Base-by-base conservation (phyloP, 2,113 vertebrate species). In the Semicossyphus pulcher region DNA sequence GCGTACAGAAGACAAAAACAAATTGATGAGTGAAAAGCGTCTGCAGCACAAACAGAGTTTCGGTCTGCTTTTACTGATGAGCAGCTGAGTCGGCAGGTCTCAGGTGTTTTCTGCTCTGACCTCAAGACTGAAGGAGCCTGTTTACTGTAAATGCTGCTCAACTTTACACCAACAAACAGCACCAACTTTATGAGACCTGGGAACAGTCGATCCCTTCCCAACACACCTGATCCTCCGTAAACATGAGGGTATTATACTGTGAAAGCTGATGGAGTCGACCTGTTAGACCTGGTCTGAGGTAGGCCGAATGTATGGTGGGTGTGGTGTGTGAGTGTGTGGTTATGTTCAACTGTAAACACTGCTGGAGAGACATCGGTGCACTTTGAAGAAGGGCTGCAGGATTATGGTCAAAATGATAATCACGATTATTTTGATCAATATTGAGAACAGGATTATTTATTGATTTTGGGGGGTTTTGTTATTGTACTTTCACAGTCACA, bases 71-170 rank as follows among this genome's bases (percentile, higher is more conserved):
- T 32, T 42, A 7, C 5, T 18, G n/a, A 48, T 25, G 25, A 71
- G 48, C 9, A 26, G 26, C 48, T 32, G 39, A 54, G 20, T 80
- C 71, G 58, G 62, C 71, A 34, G 48, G 23, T 48, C 23, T 48
- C 45, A 64, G 39, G 56, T 31, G 34, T 64, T 64, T 49, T 25
- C 51, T 7, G 10, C 10, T 20, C 36, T 7, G 4, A 12, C 14
- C 11, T 51, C 34, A 23, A 32, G 57, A 44, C 29, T 20, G 57
- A n/a, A 21, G 18, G 7, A 36, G 2, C 20, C 16, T 16, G 53
- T 71, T 78, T 56, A 78, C 64, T 64, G 80, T 65, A 73, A 74
- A 74, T 21, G 5, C 51, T 3, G 18, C n/a, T 11, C 8, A 41
- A 36, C 16, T 64, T 36, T 48, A 21, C 59, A 66, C 21, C 52